Evolutionary conservation across 2,797 vertebrate species (phyloP), one percentile per base, ranked within the genome.

Genomic region (Synanceia verrucosa): DNA sequence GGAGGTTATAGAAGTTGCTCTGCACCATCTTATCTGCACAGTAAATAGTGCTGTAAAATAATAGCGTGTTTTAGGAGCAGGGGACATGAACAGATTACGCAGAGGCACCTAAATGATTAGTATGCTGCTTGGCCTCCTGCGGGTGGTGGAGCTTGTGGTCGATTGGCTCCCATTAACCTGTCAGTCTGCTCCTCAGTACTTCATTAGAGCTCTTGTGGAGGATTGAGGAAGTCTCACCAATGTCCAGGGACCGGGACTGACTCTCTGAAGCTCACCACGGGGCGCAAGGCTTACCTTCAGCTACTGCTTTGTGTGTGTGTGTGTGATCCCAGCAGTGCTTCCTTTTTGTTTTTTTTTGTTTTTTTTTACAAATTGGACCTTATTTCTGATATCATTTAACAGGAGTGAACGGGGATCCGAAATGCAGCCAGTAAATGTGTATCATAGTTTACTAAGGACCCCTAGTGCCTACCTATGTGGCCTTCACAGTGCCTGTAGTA

Each of bases 131-230:
- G 65, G 56, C 55, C 57, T 70, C 70, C 78, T 59, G 71, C 84
- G 75, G 65, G 69, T 79, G 70, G 70, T 34, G n/a, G 73, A 48
- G 83, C 67, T 78, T 31, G 18, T 73, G 65, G 85, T 88, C 79
- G 41, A 84, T 84, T 88, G 88, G 76, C 83, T 90, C 84, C 82
- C 84, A 87, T 90, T 90, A 90, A 89, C 88, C 86, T 83, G 85
- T 78, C 83, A 85, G 80, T 86, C 65, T 58, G 79, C 81, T 85
- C 73, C 73, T 86, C 82, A 89, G 86, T 84, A 88, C 83, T 87
- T 85, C 84, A 88, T 90, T 87, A 85, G 70, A 73, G 77, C 11
- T 21, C 1, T 36, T 74, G 9, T 26, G 47, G 73, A 83, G 65
- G 72, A 67, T 76, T 21, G 71, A 85, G 65, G 70, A 85, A 86